Evolutionary conservation across 2,888 invertebrate species (phyloP).

Genomic region (Drosophila fulvimacula): DNA sequence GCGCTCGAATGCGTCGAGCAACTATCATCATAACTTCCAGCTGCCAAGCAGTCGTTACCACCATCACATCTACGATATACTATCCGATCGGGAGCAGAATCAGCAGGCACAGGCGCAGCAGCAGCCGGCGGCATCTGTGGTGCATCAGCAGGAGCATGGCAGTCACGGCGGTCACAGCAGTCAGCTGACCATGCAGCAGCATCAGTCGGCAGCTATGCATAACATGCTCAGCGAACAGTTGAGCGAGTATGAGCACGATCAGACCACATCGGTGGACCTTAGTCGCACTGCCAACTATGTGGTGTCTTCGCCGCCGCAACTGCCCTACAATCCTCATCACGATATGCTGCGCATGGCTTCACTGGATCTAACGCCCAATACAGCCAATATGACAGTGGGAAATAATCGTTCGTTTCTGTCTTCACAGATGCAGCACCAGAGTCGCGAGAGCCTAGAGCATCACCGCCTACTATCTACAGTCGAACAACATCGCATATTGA

Average conservation of each 20-base stretch:
- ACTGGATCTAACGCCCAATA: constrained; percentile 87
- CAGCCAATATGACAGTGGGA: constrained; percentile 83
- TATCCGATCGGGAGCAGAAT: constrained; percentile 86
- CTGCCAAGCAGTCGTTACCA: constrained; percentile 86
- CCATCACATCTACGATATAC: constrained; percentile 88
- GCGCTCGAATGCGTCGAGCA: constrained; percentile 85
- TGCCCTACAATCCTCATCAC: constrained; percentile 86
- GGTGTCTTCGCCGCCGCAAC: constrained; percentile 85
- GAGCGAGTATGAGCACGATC: constrained; percentile 84
- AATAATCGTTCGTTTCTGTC: constrained; percentile 84
- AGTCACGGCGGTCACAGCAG: constrained; percentile 70
- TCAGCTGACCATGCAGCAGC: constrained; percentile 83
- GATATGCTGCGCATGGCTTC: constrained; percentile 88
- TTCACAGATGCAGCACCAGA: constrained; percentile 85
- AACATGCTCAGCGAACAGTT: constrained; percentile 84
- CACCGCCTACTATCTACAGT: constrained; percentile 84
- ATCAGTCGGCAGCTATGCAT: constrained; percentile 83
- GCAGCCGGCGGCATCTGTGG: constrained; percentile 78
- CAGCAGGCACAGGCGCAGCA: constrained; percentile 84
- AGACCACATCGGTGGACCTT: constrained; percentile 87
- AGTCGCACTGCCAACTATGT: constrained; percentile 86
- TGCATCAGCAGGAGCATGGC: constrained; percentile 81
- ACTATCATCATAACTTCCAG: constrained; percentile 87
- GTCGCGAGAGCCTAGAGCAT: constrained; percentile 84
- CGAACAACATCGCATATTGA: constrained; percentile 84